Evolutionary conservation across 2,888 invertebrate species (phyloP), one percentile per base, ranked within the genome.

Genomic region (Tineola bisselliella): DNA sequence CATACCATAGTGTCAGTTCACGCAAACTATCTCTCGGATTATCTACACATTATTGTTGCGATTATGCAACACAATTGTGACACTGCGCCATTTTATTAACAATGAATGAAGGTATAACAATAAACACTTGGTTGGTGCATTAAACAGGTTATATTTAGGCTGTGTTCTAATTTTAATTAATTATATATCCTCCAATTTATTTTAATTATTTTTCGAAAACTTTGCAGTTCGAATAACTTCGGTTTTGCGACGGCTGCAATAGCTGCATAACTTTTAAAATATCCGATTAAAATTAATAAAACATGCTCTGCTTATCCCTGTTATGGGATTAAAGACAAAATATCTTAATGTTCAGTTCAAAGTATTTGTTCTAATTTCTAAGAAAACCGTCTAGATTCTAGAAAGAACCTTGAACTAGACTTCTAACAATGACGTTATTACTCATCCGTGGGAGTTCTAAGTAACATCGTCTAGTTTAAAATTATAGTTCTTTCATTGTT

Each of bases 371-470:
- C 48, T 15, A 48, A 15, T 48, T 48, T 48, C 48, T 48, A 48
- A 13, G 33, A 58, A 58, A 17, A 31, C 13, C 15, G 48, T 48
- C 48, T 48, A 59, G 38, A 62, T 8, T 48, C 48, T 48, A 59
- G 38, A 62, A 57, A 62, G 61, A 63, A 66, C 73, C 75, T 74
- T 79, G 77, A 79, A 75, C 77, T 74, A 77, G 75, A 73, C 74
- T 72, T 71, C 63, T 64, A 62, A 25, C 56, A 25, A 25, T 18
- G n/a, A 56, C 19, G 18, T 3, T 52, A 52, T 56, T 25, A 56
- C 11, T 19, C 56, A 48, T 18, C 18, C 56, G 56, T 56, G 56
- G 18, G 56, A 56, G 5, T 19, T 25, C 30, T 18, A 4, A 56
- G 11, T 56, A 17, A 56, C 56, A 56, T 56, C 8, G 48, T 48